Evolutionary conservation across 1,140 invertebrate species (phyloP).

Genomic region (Ceratina calcarata): DNA sequence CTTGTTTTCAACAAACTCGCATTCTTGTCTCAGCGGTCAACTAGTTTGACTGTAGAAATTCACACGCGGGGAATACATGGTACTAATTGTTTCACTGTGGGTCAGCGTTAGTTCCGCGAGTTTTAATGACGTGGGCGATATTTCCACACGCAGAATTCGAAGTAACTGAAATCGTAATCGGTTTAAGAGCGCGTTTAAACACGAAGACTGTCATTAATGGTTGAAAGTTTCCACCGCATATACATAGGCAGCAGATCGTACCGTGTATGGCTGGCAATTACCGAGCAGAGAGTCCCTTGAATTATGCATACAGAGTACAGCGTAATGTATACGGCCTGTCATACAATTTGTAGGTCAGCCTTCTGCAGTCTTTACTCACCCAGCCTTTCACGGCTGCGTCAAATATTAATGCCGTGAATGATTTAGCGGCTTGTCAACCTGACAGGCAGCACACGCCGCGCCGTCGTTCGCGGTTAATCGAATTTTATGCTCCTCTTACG

Average conservation of each 20-base stretch:
- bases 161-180: not conserved
- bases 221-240: conserved; percentile 30
- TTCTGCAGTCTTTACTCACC: conserved; percentile 16
- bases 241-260: not conserved
- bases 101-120: conserved; percentile 1
- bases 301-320: conserved; percentile 32
- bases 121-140: conserved; percentile 7
- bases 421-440: not conserved
- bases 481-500: too few relatives aligned
- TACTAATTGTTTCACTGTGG: not conserved
- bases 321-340: conserved; percentile 25
- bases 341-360: conserved; percentile 47
- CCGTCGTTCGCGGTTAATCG: too few relatives aligned
- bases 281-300: conserved; percentile 28
- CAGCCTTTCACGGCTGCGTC: conserved; percentile 6
- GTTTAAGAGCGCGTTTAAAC: conserved; percentile 27
- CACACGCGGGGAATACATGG: not conserved
- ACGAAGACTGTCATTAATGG: conserved; percentile 18
- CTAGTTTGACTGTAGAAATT: not conserved
- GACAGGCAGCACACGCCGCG: not conserved
- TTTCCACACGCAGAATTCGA: not conserved
- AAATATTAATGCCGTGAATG: conserved; percentile 25
- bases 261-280: conserved; percentile 33
- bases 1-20: not conserved
- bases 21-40: not conserved